Base-by-base conservation (phyloP, 1,140 invertebrate genomes). In the Conus betulinus region DNA sequence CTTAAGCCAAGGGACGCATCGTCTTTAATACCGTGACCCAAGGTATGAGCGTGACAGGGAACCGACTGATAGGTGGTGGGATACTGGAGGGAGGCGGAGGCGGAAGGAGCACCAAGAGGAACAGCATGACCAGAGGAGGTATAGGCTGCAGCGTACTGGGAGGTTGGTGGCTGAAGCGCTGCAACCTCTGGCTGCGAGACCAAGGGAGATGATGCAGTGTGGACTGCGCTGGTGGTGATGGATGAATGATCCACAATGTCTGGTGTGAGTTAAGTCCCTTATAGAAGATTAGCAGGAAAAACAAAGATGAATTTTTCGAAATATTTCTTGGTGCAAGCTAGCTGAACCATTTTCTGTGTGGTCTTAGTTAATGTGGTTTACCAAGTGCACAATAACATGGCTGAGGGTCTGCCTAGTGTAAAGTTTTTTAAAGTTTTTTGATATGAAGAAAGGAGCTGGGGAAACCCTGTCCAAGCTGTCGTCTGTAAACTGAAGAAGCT, bases 201-300 rank as follows among this genome's bases (percentile, higher is more conserved):
- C 17, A n/a, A 23, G 23, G 67, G 20, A 6, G 67, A 11, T 20
- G 67, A n/a, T 13, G 67, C 20, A 6, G 20, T 4, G 4, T 13
- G 67, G 11, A 4, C 67, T 20, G 25, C 76, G 39, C 25, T 78
- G 76, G 0, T 39, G 25, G 11, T 78, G 76, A 86, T 67, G 60
- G 4, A 2, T 7, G 71, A 51, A 60, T 85, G 84, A 89, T 84
- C 53, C 51, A 57, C 52, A 83, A 87, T 79, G 57, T 55, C 51
- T 67, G 74, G 63, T 20, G 39, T 25, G 11, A 10, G 51, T 81
- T 39, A 79, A 63, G 39, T 20, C 67, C 23, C 8, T 17, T 63
- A 1, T 39, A 3, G 39, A 1, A 39, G 39, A 39, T 39, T 3
- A 39, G 39, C 39, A 3, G 39, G 39, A 39, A 39, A 39, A 39